phyloP scores from a whole-genome alignment of 1,140 invertebrate species.

The Megathymus violae region DNA sequence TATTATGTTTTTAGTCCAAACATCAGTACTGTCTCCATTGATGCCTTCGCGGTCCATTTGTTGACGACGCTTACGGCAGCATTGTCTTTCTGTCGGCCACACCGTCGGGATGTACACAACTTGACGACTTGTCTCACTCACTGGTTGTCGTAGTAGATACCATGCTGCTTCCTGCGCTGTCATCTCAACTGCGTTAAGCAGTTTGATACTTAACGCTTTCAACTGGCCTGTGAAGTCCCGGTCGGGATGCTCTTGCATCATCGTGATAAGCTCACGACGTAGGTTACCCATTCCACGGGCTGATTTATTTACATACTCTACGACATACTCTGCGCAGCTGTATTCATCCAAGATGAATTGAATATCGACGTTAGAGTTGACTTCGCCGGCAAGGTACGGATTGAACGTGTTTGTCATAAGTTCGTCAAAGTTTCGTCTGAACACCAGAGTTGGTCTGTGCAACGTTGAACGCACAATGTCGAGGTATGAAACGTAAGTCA shows the following conservation, averaged over 20 bases:
- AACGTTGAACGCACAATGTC: constrained; percentile 60
- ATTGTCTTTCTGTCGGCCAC: constrained; percentile 61
- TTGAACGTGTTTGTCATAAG: constrained; percentile 64
- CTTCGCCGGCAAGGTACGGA: constrained; percentile 51
- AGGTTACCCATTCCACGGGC: constrained; percentile 65
- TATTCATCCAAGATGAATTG: constrained; percentile 74
- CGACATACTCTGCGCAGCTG: constrained; percentile 54
- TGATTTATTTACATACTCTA: constrained; percentile 72
- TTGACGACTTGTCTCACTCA: constrained; percentile 48
- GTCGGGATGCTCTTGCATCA: constrained; percentile 62
- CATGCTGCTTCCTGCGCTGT: constrained; percentile 75
- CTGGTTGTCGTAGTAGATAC: constrained; percentile 61
- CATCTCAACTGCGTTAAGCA: constrained; percentile 70
- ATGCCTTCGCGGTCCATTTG: constrained; percentile 53
- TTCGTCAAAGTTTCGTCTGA: constrained; percentile 54
- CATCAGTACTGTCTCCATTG: constrained; percentile 53
- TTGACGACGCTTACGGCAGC: constrained; percentile 53
- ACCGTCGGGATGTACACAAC: constrained; percentile 66
- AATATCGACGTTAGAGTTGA: constrained; percentile 66
- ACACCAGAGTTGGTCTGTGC: constrained; percentile 49
- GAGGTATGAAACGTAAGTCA: constrained; percentile 54
- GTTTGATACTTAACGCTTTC: constrained; percentile 60
- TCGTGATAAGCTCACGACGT: constrained; percentile 53
- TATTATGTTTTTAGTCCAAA: constrained; percentile 56
- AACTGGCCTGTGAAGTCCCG: constrained; percentile 47